A percentile compares a stretch with the other conserved stretches of the same genome.
Conservation (phyloP, 2,113 vertebrate genomes). For the Castor canadensis region DNA sequence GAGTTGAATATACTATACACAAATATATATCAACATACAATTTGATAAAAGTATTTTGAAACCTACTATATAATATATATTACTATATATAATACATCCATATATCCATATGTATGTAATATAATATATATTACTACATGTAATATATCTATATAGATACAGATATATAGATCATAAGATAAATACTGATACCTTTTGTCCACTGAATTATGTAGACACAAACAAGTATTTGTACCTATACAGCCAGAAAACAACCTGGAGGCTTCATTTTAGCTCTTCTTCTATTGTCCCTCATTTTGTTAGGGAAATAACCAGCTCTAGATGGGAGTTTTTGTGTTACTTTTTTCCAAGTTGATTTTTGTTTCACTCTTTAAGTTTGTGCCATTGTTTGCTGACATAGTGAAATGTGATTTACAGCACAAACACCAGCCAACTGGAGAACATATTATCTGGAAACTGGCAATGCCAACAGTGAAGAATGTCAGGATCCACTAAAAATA, state of each 20-base stretch:
- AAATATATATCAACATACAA: background rate
- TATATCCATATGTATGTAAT: background rate
- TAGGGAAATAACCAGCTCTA: background rate
- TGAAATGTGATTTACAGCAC: slow-evolving; percentile 47
- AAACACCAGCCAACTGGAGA: slow-evolving; percentile 44
- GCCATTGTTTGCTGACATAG: slow-evolving; percentile 39
- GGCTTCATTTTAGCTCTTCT: background rate
- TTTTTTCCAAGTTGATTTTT: slow-evolving; percentile 42
- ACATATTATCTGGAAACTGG: slow-evolving; percentile 44
- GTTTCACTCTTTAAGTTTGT: slow-evolving; percentile 16
- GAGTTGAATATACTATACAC: background rate
- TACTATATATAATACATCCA: background rate
- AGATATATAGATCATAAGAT: background rate
- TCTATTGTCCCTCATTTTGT: background rate
- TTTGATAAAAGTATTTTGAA: background rate
- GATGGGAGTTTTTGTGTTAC: background rate
- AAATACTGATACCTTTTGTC: background rate
- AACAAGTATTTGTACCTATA: background rate
- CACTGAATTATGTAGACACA: background rate
- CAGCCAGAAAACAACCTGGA: background rate
- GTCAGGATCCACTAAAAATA: slow-evolving; percentile 57
- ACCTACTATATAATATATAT: background rate
- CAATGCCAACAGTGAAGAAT: background rate
- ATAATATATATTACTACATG: too few species aligned
- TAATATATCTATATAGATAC: background rate